phyloP scores from a whole-genome alignment of 2,888 invertebrate genomes.

The Heliconius cydno region DNA sequence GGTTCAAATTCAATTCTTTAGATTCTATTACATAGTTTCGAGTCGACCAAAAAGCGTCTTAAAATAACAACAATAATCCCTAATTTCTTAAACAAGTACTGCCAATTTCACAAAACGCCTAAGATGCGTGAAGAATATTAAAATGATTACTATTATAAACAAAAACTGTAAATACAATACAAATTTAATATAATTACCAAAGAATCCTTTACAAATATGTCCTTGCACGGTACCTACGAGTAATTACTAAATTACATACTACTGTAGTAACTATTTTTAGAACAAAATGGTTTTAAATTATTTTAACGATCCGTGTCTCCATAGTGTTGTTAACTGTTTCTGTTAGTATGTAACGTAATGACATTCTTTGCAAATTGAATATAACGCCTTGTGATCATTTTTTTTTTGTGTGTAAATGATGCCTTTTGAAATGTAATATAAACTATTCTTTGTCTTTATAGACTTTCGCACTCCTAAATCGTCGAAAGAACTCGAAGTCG shows the following conservation, averaged over 20 bases:
- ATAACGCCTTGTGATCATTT: background rate
- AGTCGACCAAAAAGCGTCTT: too few relatives aligned
- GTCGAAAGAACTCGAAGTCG: too few relatives aligned
- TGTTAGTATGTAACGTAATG: constrained; percentile 27
- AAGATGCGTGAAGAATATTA: background rate
- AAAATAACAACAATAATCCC: background rate
- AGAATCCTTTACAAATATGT: constrained; percentile 11
- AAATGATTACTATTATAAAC: background rate
- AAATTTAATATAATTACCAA: constrained; percentile 4
- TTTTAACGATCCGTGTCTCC: constrained; percentile 35
- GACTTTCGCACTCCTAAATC: too few relatives aligned
- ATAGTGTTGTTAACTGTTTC: constrained; percentile 32
- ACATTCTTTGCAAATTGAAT: background rate
- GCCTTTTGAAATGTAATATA: too few relatives aligned
- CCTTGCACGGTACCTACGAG: background rate
- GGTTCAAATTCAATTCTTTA: background rate
- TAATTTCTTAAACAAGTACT: background rate
- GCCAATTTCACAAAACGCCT: background rate
- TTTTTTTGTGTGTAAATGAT: background rate
- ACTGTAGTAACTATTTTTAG: constrained; percentile 33
- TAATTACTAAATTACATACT: constrained; percentile 36
- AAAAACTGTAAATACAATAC: background rate
- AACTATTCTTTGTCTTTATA: too few relatives aligned
- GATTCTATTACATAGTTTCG: background rate
- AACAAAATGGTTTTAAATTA: constrained; percentile 36